Conservation (phyloP, 2,113 vertebrate species). For the Platycercus adscitus region DNA sequence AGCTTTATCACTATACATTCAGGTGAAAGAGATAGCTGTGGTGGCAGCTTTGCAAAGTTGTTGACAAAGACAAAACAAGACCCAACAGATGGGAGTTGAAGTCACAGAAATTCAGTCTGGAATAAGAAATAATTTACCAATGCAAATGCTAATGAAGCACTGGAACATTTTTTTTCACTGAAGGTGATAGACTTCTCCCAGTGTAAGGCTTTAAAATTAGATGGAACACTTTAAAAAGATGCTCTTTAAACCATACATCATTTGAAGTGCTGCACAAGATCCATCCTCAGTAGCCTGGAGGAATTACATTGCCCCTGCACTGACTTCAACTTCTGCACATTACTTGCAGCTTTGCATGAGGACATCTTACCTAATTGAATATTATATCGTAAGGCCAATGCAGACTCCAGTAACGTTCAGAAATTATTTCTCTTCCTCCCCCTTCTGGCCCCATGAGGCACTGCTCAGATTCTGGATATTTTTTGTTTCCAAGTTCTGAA, state of each 20-base stretch:
- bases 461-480: background rate
- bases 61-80: conserved; percentile 24
- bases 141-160: conserved; percentile 25
- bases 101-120: background rate
- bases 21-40: conserved; percentile 1
- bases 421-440: background rate
- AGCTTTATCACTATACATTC: background rate
- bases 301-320: background rate
- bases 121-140: conserved; percentile 15
- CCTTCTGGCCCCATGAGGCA: background rate
- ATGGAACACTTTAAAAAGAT: background rate
- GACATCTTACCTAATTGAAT: background rate
- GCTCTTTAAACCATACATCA: background rate
- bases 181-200: background rate
- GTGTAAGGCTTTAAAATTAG: background rate
- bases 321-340: background rate
- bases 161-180: background rate
- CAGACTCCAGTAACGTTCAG: background rate
- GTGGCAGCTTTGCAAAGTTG: conserved; percentile 8
- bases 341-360: background rate
- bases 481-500: background rate
- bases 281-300: background rate
- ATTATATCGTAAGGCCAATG: background rate
- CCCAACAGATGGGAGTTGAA: conserved; percentile 22
- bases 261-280: background rate